These are phyloP conservation scores for Pelecanus crispus DNA, from an alignment of 2,113 vertebrate genomes.

Conservation along the genomic window DNA sequence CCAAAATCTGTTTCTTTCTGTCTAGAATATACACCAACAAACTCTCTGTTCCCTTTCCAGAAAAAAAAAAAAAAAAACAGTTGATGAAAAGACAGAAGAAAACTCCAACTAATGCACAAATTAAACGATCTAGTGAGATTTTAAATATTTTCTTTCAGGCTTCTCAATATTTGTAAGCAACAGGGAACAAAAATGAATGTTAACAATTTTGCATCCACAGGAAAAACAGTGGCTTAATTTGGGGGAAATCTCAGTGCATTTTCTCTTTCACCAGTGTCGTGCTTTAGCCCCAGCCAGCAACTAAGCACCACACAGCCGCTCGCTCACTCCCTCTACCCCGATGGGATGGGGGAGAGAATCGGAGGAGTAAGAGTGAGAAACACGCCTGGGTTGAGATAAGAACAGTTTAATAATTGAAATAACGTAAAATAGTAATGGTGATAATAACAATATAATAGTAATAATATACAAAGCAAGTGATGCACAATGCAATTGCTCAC, in stretches of 20 bases:
- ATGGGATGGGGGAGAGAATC: too few relatives aligned
- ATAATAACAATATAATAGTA: too few relatives aligned
- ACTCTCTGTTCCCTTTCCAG: not conserved
- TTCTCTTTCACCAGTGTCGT: not conserved
- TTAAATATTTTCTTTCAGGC: not conserved
- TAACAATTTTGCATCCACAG: not conserved
- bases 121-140: not conserved
- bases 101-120: not conserved
- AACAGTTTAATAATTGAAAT: too few relatives aligned
- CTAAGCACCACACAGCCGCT: too few relatives aligned
- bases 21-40: not conserved
- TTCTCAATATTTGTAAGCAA: not conserved
- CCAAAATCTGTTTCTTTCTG: not conserved
- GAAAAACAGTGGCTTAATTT: not conserved
- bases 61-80: not conserved
- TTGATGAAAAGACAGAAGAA: not conserved
- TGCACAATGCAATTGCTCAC: too few relatives aligned
- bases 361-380: too few relatives aligned
- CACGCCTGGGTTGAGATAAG: too few relatives aligned
- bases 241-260: not conserved
- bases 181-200: not conserved
- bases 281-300: too few relatives aligned
- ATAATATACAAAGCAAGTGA: too few relatives aligned
- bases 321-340: too few relatives aligned
- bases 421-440: too few relatives aligned